Percentiles rank a stretch among this genome's conserved stretches.
These are phyloP conservation scores for Bembecia ichneumoniformis DNA, from an alignment of 2,888 invertebrate genomes.

Conservation along the genomic window DNA sequence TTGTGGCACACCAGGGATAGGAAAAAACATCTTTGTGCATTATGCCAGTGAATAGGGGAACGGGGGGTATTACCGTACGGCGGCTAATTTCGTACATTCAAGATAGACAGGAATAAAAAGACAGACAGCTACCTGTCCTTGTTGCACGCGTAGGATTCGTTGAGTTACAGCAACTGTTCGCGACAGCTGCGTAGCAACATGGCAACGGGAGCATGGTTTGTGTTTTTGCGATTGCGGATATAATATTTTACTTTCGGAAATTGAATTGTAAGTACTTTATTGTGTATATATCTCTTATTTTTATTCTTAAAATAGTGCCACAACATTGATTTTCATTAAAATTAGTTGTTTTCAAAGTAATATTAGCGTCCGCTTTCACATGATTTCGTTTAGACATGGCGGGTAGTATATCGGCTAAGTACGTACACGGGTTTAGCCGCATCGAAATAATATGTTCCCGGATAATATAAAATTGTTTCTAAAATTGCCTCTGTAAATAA, in stretches of 20 bases:
- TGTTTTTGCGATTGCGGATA: background rate
- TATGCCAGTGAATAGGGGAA: conserved; percentile 1
- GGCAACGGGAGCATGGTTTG: background rate
- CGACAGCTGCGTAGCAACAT: background rate
- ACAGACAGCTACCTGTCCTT: background rate
- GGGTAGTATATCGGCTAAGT: no score
- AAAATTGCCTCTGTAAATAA: no score
- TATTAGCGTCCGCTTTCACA: no score
- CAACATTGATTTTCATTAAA: no score
- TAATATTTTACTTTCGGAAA: background rate
- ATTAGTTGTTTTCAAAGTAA: no score
- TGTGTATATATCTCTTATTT: background rate
- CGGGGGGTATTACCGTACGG: background rate
- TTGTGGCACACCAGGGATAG: no score
- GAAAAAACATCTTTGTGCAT: no score
- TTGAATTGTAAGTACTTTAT: background rate
- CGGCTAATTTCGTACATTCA: background rate
- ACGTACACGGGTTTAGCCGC: no score
- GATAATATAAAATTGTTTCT: no score
- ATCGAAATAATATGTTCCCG: no score
- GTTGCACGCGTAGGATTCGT: background rate
- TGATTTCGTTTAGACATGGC: no score
- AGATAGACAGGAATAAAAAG: background rate
- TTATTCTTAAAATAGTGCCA: no score
- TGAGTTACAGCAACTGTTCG: background rate